Evolutionary conservation across 53 echinoderm and acorn worm genomes (phyloP).

Genomic region (Paracentrotus lividus): DNA sequence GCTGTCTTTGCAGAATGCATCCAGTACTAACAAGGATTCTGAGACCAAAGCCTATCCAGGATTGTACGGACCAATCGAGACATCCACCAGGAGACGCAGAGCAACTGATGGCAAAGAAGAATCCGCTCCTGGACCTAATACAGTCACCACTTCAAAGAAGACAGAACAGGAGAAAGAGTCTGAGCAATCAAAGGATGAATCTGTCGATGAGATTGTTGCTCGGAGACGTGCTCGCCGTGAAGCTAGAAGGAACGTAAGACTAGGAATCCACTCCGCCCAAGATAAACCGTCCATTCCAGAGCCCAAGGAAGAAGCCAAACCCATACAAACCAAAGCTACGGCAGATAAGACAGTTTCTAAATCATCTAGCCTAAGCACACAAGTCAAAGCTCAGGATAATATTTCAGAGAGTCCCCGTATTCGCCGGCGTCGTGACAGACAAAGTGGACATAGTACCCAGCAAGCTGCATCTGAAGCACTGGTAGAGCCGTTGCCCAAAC

Average conservation of each 20-base stretch:
- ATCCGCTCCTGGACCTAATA: not conserved
- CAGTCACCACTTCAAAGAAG: not conserved
- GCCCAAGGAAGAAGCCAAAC: slow-evolving; percentile 46
- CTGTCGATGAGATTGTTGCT: slow-evolving; percentile 52
- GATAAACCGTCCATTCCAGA: slow-evolving; percentile 59
- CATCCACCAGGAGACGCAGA: slow-evolving; percentile 70
- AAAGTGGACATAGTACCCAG: slow-evolving; percentile 35
- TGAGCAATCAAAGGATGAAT: slow-evolving; percentile 43
- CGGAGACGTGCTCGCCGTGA: slow-evolving; percentile 67
- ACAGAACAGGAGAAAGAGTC: slow-evolving; percentile 20
- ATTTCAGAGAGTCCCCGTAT: slow-evolving; percentile 50
- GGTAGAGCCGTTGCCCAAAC: not conserved
- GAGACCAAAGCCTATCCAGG: slow-evolving; percentile 75
- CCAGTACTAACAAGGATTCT: slow-evolving; percentile 71
- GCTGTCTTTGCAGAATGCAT: slow-evolving; percentile 21
- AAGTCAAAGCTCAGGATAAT: slow-evolving; percentile 31
- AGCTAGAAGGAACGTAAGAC: slow-evolving; percentile 47
- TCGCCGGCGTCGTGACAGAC: slow-evolving; percentile 51
- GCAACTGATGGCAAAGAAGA: slow-evolving; percentile 31
- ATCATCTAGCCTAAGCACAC: not conserved
- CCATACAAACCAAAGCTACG: not conserved
- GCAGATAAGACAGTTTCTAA: slow-evolving; percentile 10
- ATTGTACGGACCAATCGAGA: slow-evolving; percentile 79
- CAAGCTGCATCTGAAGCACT: slow-evolving; percentile 22
- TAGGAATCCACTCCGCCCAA: slow-evolving; percentile 39